Evolutionary conservation across 23 tunicate species (phyloP).

Genomic region (Styela plicata): DNA sequence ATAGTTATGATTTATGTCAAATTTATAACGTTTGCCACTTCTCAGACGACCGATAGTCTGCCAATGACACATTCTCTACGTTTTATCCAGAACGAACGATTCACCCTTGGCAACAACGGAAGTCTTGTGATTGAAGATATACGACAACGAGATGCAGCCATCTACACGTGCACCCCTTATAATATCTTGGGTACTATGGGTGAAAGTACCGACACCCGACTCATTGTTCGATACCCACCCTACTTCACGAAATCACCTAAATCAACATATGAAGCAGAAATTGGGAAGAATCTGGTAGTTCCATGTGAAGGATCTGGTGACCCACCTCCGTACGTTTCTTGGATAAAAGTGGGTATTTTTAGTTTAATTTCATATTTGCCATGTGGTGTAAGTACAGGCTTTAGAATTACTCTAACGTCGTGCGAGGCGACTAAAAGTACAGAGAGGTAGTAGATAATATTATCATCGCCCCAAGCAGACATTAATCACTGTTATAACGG

Average conservation of each 20-base stretch:
- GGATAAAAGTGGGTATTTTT: constrained; percentile 76
- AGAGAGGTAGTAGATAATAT: too few relatives aligned
- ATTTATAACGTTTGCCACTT: too few relatives aligned
- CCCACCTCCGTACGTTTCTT: constrained; percentile 50
- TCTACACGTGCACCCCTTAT: constrained; percentile 82
- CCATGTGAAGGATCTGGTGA: constrained; percentile 68
- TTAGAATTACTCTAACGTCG: too few relatives aligned
- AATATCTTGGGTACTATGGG: constrained; percentile 81
- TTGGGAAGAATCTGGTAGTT: constrained; percentile 35
- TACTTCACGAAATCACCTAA: constrained; percentile 43
- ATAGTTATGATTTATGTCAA: too few relatives aligned
- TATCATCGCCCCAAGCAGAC: too few relatives aligned
- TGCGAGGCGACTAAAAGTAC: too few relatives aligned
- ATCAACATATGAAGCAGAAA: constrained; percentile 30
- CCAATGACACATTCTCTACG: too few relatives aligned
- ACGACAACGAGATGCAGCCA: constrained; percentile 40
- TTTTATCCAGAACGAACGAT: constrained; percentile 37
- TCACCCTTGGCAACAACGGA: constrained; percentile 21
- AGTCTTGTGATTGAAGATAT: constrained; percentile 28
- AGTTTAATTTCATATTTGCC: too few relatives aligned
- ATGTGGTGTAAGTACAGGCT: too few relatives aligned
- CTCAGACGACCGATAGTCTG: too few relatives aligned
- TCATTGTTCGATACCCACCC: constrained; percentile 61
- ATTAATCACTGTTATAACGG: too few relatives aligned
- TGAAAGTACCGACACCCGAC: constrained; percentile 31